phyloP scores from a whole-genome alignment of 1,140 invertebrate species.

The Zelostemma sp. region DNA sequence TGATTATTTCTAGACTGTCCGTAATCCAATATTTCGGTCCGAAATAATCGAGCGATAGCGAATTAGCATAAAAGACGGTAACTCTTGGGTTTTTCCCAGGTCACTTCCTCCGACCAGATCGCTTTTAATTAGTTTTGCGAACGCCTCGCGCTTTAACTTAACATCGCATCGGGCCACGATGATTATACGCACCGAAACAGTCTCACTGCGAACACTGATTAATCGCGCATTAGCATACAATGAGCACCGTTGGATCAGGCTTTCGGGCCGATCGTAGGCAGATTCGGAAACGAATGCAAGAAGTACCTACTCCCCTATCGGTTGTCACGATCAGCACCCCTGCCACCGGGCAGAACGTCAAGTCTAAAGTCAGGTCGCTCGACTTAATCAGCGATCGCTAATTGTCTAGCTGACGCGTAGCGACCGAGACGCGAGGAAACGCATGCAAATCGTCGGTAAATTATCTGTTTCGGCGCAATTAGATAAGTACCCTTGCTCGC shows the following conservation, averaged over 20 bases:
- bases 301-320: constrained; percentile 63
- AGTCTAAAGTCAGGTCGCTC: constrained; percentile 58
- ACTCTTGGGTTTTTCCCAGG: constrained; percentile 29
- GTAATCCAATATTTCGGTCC: too few relatives aligned
- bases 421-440: constrained; percentile 65
- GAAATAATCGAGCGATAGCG: background rate
- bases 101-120: constrained; percentile 42
- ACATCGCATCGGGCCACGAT: constrained; percentile 34
- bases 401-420: constrained; percentile 66
- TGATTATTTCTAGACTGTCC: too few relatives aligned
- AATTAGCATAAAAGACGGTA: constrained; percentile 16
- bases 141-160: constrained; percentile 34
- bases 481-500: constrained; percentile 64
- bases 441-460: constrained; percentile 65
- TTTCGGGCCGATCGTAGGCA: constrained; percentile 55
- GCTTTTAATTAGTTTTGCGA: constrained; percentile 46
- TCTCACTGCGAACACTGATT: constrained; percentile 46
- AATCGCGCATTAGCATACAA: constrained; percentile 68
- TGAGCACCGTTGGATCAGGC: constrained; percentile 52
- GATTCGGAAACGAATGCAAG: constrained; percentile 55
- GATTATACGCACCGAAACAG: constrained; percentile 48
- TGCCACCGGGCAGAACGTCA: constrained; percentile 42
- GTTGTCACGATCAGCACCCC: constrained; percentile 61
- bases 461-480: constrained; percentile 68
- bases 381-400: constrained; percentile 71